Base-by-base conservation (phyloP, 2,888 invertebrate species). In the Platerodrilus igneus region DNA sequence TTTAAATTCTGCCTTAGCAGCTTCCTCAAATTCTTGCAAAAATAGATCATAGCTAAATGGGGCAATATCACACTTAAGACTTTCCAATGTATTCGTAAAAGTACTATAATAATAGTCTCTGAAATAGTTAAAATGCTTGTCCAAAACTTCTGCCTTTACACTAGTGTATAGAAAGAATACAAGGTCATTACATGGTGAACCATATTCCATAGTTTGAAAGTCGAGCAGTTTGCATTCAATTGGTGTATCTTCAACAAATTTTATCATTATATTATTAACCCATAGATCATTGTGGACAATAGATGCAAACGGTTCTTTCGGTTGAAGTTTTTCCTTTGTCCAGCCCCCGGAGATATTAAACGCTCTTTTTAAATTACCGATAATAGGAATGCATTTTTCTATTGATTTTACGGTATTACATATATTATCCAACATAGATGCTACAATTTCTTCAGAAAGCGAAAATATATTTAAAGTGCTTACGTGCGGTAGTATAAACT, bases 181-280 rank as follows among this genome's bases (percentile, higher is more conserved):
- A 1, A 78, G 41, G 51, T 78, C 78, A 17, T 69, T 67, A 0
- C 66, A 57, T 1, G 75, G 63, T 6, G 72, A 74, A 3, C 69
- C 65, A 36, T 73, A 73, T 10, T 69, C 57, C 2, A 71, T 67
- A 20, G 72, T 64, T 60, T 78, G 78, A 50, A 77, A 78, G 51
- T 79, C 78, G 1, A 78, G 63, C 35, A 78, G 62, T 42, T 69
- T 68, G 2, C 58, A 59, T 7, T 36, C 28, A 3, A 53, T 37
- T 0, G 71, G 63, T 1, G 42, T 49, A 0, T 18, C 16, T n/a
- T 43, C 33, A 25, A 52, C 47, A 28, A 67, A 67, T 50, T 68
- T 69, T 9, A 76, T 59, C 68, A 78, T 69, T 3, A 76, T 63
- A 48, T 78, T 78, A 52, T 77, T 78, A 8, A 73, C 70, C 78